phyloP scores from a whole-genome alignment of 2,797 vertebrate species.

The Eidolon dupreanum region DNA sequence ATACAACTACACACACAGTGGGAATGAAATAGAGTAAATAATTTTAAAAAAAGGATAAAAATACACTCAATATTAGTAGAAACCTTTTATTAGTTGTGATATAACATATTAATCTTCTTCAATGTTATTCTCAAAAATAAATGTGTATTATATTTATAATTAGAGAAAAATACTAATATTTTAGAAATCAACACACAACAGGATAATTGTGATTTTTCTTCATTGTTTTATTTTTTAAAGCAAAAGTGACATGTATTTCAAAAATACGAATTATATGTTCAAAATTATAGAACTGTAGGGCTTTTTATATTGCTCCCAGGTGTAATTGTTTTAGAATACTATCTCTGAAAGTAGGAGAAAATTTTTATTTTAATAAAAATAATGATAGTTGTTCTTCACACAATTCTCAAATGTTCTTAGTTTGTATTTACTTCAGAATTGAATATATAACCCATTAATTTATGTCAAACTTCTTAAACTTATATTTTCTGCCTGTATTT shows the following conservation, averaged over 20 bases:
- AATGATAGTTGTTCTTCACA: neutral
- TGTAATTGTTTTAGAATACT: neutral
- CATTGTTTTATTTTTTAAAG: neutral
- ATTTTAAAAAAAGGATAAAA: neutral
- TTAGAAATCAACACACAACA: neutral
- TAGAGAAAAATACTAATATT: neutral
- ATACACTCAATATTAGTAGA: neutral
- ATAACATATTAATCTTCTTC: neutral
- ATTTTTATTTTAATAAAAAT: neutral
- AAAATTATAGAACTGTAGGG: neutral
- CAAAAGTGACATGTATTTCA: neutral
- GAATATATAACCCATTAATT: neutral
- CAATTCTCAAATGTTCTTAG: neutral
- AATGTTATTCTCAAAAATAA: neutral
- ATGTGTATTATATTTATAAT: slow-evolving; percentile 1
- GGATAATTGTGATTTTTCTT: neutral
- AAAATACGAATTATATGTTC: neutral
- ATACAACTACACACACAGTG: neutral
- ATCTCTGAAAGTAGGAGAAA: neutral
- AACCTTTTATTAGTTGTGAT: neutral
- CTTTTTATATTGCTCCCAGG: neutral
- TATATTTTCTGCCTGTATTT: neutral
- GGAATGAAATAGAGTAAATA: neutral
- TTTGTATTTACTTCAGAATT: neutral
- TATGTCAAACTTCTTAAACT: neutral